Percentiles rank a stretch among this genome's conserved stretches.
Evolutionary conservation across 2,888 invertebrate genomes (phyloP).

Genomic region (Anagyrus pseudococci): DNA sequence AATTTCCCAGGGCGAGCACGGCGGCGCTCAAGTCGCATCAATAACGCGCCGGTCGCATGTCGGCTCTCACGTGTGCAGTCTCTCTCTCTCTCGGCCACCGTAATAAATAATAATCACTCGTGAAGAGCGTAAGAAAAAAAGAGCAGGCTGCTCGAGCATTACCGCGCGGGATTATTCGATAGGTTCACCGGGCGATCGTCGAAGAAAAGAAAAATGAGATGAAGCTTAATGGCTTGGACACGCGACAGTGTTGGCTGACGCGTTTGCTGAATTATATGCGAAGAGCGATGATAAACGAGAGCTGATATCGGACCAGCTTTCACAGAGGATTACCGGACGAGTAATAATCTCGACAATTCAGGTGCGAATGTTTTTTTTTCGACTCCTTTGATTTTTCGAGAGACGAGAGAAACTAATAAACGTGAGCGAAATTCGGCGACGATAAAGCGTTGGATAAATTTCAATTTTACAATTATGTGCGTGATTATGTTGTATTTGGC

Average conservation of each 20-base stretch:
- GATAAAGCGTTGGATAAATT: not conserved
- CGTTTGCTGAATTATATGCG: slow-evolving; percentile 44
- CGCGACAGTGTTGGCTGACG: slow-evolving; percentile 40
- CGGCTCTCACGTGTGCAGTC: slow-evolving; percentile 38
- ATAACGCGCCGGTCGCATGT: no score
- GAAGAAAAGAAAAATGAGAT: slow-evolving; percentile 40
- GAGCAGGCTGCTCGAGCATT: not conserved
- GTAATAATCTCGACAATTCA: no score
- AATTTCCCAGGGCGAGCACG: not conserved
- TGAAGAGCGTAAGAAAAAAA: not conserved
- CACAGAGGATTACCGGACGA: no score
- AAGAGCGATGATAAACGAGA: slow-evolving; percentile 42
- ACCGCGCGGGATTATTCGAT: slow-evolving; percentile 10
- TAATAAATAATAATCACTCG: slow-evolving; percentile 16
- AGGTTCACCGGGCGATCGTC: slow-evolving; percentile 11
- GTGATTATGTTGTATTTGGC: no score
- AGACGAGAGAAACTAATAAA: no score
- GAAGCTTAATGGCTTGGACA: slow-evolving; percentile 41
- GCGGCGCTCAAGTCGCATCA: not conserved
- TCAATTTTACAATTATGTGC: no score
- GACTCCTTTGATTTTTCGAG: no score
- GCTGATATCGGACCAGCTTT: slow-evolving; percentile 1
- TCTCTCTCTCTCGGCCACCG: not conserved
- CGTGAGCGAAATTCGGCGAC: no score
- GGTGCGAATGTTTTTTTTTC: no score